phyloP scores from a whole-genome alignment of 64 coral and sea anemone genomes.

The Actinia equina region DNA sequence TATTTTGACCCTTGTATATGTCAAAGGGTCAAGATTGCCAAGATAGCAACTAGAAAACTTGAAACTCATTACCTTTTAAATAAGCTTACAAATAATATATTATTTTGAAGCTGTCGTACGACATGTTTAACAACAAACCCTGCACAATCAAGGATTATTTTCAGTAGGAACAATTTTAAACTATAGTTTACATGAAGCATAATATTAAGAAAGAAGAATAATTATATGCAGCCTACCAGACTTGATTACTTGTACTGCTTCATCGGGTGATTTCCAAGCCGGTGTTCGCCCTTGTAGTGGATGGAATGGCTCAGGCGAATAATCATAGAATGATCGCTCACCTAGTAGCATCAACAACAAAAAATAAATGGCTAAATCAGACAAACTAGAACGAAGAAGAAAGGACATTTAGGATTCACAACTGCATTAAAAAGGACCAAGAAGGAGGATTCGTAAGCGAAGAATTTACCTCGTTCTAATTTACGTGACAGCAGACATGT shows the following conservation, averaged over 20 bases:
- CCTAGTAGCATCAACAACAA: not conserved
- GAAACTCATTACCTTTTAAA: too few relatives aligned
- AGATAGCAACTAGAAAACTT: not conserved
- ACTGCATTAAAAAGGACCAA: not conserved
- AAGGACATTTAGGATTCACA: not conserved
- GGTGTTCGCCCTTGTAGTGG: slow-evolving; percentile 74
- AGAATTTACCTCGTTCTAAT: slow-evolving; percentile 9
- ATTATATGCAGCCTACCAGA: slow-evolving; percentile 36
- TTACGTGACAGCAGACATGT: not conserved
- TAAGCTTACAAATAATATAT: not conserved
- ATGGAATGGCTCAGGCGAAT: slow-evolving; percentile 77
- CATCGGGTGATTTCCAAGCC: slow-evolving; percentile 78
- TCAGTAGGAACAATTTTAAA: not conserved
- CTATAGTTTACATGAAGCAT: not conserved
- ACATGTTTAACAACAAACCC: too few relatives aligned
- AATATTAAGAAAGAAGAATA: not conserved
- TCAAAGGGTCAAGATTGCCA: not conserved
- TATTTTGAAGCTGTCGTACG: too few relatives aligned
- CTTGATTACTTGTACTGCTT: slow-evolving; percentile 67
- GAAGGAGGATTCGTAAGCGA: not conserved
- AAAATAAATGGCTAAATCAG: not conserved
- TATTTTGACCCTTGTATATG: not conserved
- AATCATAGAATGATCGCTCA: slow-evolving; percentile 58
- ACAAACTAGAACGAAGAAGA: not conserved
- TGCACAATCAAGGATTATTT: too few relatives aligned